Evolutionary conservation across 2,888 invertebrate species (phyloP).

Genomic region (Cremastobaeus sp.): DNA sequence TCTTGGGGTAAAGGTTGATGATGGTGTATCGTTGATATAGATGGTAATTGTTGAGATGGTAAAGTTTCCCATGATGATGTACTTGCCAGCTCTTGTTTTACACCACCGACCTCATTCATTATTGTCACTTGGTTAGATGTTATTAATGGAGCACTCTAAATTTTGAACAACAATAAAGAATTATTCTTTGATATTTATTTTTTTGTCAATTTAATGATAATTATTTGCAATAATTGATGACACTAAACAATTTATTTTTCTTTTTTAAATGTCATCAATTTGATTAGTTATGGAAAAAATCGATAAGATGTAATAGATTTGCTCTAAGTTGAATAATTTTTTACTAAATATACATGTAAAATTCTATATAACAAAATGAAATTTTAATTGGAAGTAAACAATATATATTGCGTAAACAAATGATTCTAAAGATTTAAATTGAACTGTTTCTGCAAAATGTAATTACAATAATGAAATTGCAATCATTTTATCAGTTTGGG

Average conservation of each 20-base stretch:
- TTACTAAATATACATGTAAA: no score
- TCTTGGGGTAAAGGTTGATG: constrained; percentile 73
- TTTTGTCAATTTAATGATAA: no score
- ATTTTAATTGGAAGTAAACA: no score
- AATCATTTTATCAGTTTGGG: constrained; percentile 10
- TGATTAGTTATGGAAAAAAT: neutral
- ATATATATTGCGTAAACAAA: no score
- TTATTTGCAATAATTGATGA: no score
- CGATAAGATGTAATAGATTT: neutral
- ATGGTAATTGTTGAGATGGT: constrained; percentile 69
- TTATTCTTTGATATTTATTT: no score
- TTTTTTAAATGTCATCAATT: neutral
- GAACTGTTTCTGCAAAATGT: no score
- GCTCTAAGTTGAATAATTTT: no score
- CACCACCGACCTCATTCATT: constrained; percentile 78
- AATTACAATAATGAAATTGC: no score
- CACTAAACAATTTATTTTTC: no score
- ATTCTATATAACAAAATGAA: no score
- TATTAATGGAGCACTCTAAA: constrained; percentile 36
- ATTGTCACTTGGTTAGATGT: constrained; percentile 59
- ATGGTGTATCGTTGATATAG: constrained; percentile 68
- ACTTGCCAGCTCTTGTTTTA: constrained; percentile 77
- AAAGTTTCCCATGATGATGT: constrained; percentile 78
- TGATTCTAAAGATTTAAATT: no score
- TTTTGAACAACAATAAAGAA: neutral